Evolutionary conservation across 2,113 vertebrate genomes (phyloP), one percentile per base, ranked within the genome.

Genomic region (Semnornis frantzii): DNA sequence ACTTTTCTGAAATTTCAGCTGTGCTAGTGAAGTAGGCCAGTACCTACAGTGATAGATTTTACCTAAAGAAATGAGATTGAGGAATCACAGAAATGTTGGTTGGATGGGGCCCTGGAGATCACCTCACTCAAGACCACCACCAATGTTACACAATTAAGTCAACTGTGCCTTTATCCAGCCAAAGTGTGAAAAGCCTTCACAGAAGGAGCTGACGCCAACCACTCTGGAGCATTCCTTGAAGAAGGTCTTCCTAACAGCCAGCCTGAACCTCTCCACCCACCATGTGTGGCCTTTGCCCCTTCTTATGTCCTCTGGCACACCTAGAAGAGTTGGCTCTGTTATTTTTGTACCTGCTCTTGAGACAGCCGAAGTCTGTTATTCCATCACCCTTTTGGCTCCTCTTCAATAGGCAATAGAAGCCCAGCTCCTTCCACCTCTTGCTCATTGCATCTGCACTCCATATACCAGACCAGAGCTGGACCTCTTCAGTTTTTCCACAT

Each of bases 261-360:
- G 8, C 3, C 37, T 62, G 55, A 74, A 48, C 19, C 10, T 55
- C 13, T 9, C 19, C 55, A 69, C 30, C 28, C 15, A 28, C 27
- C 1, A 0, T 10, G 11, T 65, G 44, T 46, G 12, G 37, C n/a
- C 5, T 0, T 44, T 42, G 42, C 20, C 31, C 19, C 12, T 28
- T 79, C 15, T 59, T 14, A 54, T 0, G 0, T 66, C 28, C 44
- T 60, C 27, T 66, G 54, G 60, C 23, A 84, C 14, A 31, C 46
- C 52, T n/a, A 73, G 58, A 27, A 24, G 68, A 60, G 28, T 16
- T 62, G 60, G 37, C 54, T 60, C 34, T 79, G 14, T 54, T 19
- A 17, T 44, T 44, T 60, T 44, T 12, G 27, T 33, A n/a, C 10
- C 4, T 60, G 34, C 68, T n/a, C 25, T 78, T 54, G 19, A 60